Percentiles rank a stretch among this genome's conserved stretches.
phyloP scores from a whole-genome alignment of 2,797 vertebrate species.

The Paguma larvata region DNA sequence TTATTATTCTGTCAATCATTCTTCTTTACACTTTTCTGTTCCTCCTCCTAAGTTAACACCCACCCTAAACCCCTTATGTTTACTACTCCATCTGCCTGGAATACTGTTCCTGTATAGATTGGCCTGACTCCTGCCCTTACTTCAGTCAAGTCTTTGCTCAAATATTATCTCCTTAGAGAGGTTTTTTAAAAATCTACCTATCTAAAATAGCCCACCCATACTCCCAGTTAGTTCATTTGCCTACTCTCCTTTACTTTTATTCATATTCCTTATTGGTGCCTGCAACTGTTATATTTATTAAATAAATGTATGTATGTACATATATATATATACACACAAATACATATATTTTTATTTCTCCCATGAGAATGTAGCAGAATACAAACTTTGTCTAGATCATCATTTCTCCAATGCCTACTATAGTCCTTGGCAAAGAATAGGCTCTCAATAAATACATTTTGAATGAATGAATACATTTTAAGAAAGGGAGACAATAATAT shows the following conservation, averaged over 20 bases:
- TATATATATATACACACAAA: background rate
- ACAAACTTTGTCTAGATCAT: background rate
- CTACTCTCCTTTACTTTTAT: background rate
- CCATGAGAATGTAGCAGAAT: background rate
- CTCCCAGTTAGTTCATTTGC: background rate
- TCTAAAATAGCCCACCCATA: background rate
- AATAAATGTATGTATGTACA: background rate
- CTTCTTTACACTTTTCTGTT: background rate
- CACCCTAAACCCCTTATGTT: background rate
- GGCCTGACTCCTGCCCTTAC: background rate
- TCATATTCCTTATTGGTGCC: background rate
- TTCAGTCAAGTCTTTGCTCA: slow-evolving; percentile 5
- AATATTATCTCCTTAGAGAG: background rate
- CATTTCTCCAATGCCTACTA: slow-evolving; percentile 9
- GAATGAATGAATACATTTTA: background rate
- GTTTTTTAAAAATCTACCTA: background rate
- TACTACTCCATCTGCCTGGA: background rate
- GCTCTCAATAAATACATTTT: background rate
- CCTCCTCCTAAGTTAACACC: background rate
- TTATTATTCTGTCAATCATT: background rate
- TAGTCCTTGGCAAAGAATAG: background rate
- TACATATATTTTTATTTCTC: background rate
- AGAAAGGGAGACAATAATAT: background rate
- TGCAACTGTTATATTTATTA: background rate
- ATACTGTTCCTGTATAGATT: background rate